Percentiles rank a stretch among this genome's conserved stretches.
phyloP scores from a whole-genome alignment of 2,797 vertebrate genomes.

The Sebastes oblongus region DNA sequence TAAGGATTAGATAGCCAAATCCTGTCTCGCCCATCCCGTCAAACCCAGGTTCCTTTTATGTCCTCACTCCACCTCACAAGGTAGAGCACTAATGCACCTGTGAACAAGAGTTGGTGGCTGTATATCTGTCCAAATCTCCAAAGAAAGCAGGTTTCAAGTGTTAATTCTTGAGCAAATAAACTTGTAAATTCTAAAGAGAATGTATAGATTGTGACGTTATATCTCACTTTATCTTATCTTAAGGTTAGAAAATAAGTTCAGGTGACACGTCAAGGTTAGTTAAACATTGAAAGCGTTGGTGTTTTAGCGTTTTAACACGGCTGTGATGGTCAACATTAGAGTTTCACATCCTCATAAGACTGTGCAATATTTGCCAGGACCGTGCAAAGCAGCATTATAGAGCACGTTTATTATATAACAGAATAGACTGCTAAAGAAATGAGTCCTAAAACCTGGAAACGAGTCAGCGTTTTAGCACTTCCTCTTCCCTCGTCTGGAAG shows the following conservation, averaged over 20 bases:
- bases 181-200: not conserved
- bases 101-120: not conserved
- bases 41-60: not conserved
- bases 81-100: not conserved
- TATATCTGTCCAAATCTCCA: not conserved
- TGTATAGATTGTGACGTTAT: not conserved
- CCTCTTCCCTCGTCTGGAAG: no score
- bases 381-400: no score
- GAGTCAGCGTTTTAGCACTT: no score
- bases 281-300: not conserved
- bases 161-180: not conserved
- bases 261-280: not conserved
- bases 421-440: no score
- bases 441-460: no score
- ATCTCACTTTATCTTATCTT: not conserved
- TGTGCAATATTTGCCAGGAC: no score
- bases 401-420: no score
- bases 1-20: not conserved
- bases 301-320: not conserved
- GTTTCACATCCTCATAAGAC: not conserved
- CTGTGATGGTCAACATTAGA: not conserved
- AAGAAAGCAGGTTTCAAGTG: not conserved
- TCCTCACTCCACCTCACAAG: not conserved
- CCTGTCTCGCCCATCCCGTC: not conserved
- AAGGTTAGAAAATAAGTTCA: not conserved